Evolutionary conservation across 2,888 invertebrate species (phyloP).

Genomic region (Sisyra nigra): DNA sequence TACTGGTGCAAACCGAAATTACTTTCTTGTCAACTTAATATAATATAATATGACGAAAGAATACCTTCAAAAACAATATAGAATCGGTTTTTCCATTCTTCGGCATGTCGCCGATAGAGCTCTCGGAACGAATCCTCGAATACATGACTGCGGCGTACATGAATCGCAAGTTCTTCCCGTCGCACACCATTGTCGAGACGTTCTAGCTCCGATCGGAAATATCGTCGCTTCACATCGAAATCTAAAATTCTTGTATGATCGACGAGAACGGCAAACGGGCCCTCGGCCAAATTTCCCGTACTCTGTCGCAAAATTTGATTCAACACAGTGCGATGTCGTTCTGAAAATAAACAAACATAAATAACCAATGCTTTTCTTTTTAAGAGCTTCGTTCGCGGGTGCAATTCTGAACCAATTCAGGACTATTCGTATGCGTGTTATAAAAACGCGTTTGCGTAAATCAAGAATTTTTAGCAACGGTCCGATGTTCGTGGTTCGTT

Average conservation of each 20-base stretch:
- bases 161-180: constrained; percentile 72
- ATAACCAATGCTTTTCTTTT: too few relatives aligned
- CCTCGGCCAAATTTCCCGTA: constrained; percentile 61
- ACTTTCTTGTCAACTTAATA: neutral
- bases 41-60: constrained; percentile 6
- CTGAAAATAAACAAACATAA: too few relatives aligned
- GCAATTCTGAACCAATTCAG: too few relatives aligned
- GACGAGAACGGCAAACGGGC: constrained; percentile 74
- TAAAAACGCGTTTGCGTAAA: too few relatives aligned
- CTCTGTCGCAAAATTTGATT: constrained; percentile 79
- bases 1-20: too few relatives aligned
- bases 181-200: constrained; percentile 63
- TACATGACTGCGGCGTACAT: constrained; percentile 66
- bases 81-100: constrained; percentile 85
- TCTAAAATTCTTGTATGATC: constrained; percentile 77
- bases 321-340: constrained; percentile 72
- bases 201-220: constrained; percentile 76
- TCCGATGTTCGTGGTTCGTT: too few relatives aligned
- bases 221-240: constrained; percentile 77
- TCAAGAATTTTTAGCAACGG: too few relatives aligned
- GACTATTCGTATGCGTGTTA: too few relatives aligned
- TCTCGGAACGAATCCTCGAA: constrained; percentile 84
- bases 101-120: constrained; percentile 60
- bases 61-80: constrained; percentile 83
- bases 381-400: too few relatives aligned